Evolutionary conservation across 2,797 vertebrate species (phyloP).

Genomic region (Furcifer pardalis): DNA sequence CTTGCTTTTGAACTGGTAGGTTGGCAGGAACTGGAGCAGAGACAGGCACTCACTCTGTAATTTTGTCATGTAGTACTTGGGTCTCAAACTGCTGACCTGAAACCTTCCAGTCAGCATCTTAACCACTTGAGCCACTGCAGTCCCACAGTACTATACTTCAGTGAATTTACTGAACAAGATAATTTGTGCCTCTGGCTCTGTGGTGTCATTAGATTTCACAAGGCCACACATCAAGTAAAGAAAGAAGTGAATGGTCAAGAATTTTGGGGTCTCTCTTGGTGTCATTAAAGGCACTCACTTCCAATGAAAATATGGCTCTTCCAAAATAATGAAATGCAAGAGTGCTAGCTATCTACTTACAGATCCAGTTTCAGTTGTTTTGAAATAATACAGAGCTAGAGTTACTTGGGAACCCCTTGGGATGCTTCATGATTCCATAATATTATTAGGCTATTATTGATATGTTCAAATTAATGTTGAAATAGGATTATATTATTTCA

Average conservation of each 20-base stretch:
- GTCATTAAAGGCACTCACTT: slow-evolving; percentile 33
- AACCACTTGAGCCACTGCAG: too few relatives aligned
- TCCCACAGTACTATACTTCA: not conserved
- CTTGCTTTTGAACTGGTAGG: too few relatives aligned
- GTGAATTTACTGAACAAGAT: not conserved
- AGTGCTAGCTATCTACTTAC: not conserved
- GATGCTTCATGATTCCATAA: slow-evolving; percentile 31
- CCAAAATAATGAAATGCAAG: slow-evolving; percentile 38
- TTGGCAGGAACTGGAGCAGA: too few relatives aligned
- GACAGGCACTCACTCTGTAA: too few relatives aligned
- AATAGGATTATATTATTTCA: slow-evolving; percentile 34
- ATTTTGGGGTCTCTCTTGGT: slow-evolving; percentile 1
- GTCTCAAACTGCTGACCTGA: too few relatives aligned
- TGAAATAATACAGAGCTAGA: not conserved
- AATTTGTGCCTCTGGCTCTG: not conserved
- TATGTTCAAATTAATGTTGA: slow-evolving; percentile 35
- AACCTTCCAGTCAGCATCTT: too few relatives aligned
- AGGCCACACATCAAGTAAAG: slow-evolving; percentile 12
- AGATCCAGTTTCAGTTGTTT: slow-evolving; percentile 16
- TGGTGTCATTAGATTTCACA: not conserved
- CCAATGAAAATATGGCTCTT: slow-evolving; percentile 33
- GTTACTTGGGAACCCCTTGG: slow-evolving; percentile 9
- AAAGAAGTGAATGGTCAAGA: not conserved
- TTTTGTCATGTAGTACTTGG: too few relatives aligned
- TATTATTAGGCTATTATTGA: slow-evolving; percentile 26